These are phyloP conservation scores for Torymus texanus DNA, from an alignment of 2,888 invertebrate genomes.

Conservation along the genomic window DNA sequence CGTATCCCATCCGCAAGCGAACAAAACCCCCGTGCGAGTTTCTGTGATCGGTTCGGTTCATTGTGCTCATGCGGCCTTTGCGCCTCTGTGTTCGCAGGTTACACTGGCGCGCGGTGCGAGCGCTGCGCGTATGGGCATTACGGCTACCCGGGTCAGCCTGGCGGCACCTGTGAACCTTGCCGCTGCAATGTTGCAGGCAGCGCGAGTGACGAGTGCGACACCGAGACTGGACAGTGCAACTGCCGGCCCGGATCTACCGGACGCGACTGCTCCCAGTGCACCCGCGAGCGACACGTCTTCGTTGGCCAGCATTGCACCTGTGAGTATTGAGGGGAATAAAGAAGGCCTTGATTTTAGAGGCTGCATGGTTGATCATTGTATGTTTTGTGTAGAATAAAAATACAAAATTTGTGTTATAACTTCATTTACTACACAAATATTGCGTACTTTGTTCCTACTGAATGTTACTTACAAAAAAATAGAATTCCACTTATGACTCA, in stretches of 20 bases:
- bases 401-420: no score
- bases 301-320: conserved; percentile 82
- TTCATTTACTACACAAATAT: no score
- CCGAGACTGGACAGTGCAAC: conserved; percentile 86
- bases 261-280: conserved; percentile 88
- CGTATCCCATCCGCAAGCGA: not conserved
- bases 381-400: no score
- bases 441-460: no score
- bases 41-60: not conserved
- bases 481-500: no score
- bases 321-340: conserved; percentile 74
- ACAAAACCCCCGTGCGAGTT: not conserved
- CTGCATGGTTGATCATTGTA: no score
- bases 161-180: conserved; percentile 85
- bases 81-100: conserved; percentile 76
- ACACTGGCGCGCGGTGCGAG: conserved; percentile 86
- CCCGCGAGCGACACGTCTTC: conserved; percentile 83
- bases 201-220: conserved; percentile 81
- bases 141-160: conserved; percentile 84
- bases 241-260: conserved; percentile 89
- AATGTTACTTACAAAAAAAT: no score
- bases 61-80: not conserved
- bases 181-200: conserved; percentile 86
- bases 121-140: conserved; percentile 90
- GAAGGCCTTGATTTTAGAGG: no score